Conservation (phyloP, 2,888 invertebrate species). For the Dynastes hyllus region DNA sequence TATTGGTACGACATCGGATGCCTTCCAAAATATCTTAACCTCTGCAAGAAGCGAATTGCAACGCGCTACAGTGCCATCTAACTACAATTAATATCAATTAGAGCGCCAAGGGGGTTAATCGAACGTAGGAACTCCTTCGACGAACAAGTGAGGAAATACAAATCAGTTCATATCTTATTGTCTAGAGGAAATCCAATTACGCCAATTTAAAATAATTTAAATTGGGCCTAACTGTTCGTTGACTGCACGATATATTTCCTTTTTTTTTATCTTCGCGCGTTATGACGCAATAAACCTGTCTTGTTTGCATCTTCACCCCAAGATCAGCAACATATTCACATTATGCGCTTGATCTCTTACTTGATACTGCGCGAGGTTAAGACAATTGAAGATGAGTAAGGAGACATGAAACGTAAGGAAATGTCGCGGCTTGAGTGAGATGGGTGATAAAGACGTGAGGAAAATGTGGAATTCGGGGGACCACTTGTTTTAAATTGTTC, state of each 20-base stretch:
- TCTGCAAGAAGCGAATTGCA: conserved; percentile 2
- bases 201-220: conserved; percentile 50
- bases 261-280: conserved; percentile 16
- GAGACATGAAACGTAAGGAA: conserved; percentile 13
- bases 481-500: conserved; percentile 47
- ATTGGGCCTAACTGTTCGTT: conserved; percentile 13
- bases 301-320: not conserved
- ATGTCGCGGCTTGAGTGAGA: conserved; percentile 21
- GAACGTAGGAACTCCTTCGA: conserved; percentile 23
- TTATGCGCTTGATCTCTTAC: not conserved
- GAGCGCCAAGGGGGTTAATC: conserved; percentile 30
- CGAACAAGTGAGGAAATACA: conserved; percentile 43
- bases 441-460: conserved; percentile 36
- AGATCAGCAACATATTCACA: too few relatives aligned
- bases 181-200: conserved; percentile 50
- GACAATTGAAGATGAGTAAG: conserved; percentile 20
- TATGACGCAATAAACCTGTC: not conserved
- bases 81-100: conserved; percentile 50
- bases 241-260: not conserved
- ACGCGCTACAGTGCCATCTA: conserved; percentile 1
- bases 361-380: not conserved
- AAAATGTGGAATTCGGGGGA: conserved; percentile 30
- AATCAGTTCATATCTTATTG: conserved; percentile 45
- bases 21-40: conserved; percentile 18
- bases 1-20: conserved; percentile 2